phyloP scores from a whole-genome alignment of 1,140 invertebrate species.

The Drosophila arawakana region DNA sequence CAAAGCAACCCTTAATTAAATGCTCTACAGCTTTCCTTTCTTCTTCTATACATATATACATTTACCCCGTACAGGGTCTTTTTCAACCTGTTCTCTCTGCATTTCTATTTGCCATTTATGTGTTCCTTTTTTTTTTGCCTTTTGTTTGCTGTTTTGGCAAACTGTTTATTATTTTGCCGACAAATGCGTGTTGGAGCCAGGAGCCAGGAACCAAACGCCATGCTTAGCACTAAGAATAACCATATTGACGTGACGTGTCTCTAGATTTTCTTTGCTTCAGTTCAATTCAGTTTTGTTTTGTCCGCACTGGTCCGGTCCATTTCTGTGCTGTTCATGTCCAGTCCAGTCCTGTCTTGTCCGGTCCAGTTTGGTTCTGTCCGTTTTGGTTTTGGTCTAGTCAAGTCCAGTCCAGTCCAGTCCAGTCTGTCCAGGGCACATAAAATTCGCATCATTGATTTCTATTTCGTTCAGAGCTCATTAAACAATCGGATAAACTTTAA shows the following conservation, averaged over 20 bases:
- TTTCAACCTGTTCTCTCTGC: background rate
- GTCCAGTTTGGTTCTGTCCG: too few relatives aligned
- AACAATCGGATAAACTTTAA: conserved; percentile 66
- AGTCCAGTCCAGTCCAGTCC: conserved; percentile 19
- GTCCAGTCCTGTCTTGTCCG: conserved; percentile 29
- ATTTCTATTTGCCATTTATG: background rate
- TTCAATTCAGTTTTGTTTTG: background rate
- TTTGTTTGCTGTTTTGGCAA: conserved; percentile 48
- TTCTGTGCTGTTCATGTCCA: conserved; percentile 9
- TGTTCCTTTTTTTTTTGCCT: conserved; percentile 18
- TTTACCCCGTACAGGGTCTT: too few relatives aligned
- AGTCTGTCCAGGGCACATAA: conserved; percentile 50
- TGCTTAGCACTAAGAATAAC: conserved; percentile 42
- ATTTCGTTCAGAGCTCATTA: conserved; percentile 65
- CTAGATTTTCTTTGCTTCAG: background rate
- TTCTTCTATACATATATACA: too few relatives aligned
- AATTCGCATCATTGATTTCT: conserved; percentile 67
- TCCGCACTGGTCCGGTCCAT: conserved; percentile 1
- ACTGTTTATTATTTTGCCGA: conserved; percentile 62
- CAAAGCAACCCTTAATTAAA: too few relatives aligned
- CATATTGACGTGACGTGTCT: conserved; percentile 48
- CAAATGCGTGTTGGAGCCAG: conserved; percentile 40
- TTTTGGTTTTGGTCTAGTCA: background rate
- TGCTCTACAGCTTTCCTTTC: too few relatives aligned
- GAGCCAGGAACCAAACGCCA: conserved; percentile 6